Conservation (phyloP, 2,888 invertebrate species). For the Iselma pallidipennis region DNA sequence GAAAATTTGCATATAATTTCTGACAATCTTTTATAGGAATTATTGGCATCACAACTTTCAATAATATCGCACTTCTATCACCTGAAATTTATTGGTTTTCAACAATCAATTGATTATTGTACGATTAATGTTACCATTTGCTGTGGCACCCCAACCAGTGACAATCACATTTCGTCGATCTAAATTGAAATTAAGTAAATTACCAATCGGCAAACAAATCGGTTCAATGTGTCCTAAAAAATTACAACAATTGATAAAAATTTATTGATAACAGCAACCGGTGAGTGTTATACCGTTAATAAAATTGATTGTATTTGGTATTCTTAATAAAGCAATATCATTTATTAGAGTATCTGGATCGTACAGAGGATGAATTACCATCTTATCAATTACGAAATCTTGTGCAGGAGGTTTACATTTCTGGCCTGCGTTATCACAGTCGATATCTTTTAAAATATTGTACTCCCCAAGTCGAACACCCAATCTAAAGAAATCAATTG, state of each 20-base stretch:
- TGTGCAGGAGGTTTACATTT: constrained; percentile 57
- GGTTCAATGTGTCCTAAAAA: neutral
- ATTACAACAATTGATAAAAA: neutral
- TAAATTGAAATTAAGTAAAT: constrained; percentile 42
- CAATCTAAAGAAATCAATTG: no score
- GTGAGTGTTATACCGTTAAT: constrained; percentile 33
- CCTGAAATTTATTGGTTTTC: constrained; percentile 32
- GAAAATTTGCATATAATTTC: constrained; percentile 39
- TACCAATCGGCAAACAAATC: constrained; percentile 4
- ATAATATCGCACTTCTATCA: constrained; percentile 44
- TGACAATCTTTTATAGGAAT: constrained; percentile 48
- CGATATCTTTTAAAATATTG: constrained; percentile 54
- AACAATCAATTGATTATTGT: neutral
- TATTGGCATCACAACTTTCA: constrained; percentile 54
- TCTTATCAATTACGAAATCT: constrained; percentile 58
- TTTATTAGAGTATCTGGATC: constrained; percentile 58
- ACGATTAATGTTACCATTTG: constrained; percentile 57
- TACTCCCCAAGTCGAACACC: constrained; percentile 69
- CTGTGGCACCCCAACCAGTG: constrained; percentile 77
- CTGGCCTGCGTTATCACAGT: constrained; percentile 50
- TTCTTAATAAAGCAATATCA: constrained; percentile 63
- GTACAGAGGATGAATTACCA: constrained; percentile 60
- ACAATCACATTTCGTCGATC: constrained; percentile 62
- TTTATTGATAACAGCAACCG: neutral
- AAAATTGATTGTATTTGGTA: constrained; percentile 54